Evolutionary conservation across 2,113 vertebrate genomes (phyloP).

Genomic region (Bubalus kerabau): DNA sequence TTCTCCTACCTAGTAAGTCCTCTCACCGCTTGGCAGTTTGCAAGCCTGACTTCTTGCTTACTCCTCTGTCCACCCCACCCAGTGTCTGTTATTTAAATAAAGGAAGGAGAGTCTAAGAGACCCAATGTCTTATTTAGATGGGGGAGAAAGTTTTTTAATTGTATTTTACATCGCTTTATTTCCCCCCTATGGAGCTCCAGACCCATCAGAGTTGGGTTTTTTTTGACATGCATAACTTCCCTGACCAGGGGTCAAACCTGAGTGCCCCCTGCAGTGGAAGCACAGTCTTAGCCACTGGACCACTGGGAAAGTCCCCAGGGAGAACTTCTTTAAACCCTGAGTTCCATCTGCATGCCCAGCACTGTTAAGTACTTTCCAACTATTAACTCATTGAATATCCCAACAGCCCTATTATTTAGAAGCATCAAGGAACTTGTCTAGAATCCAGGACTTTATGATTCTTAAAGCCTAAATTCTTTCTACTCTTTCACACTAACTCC

Average conservation of each 20-base stretch:
- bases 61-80: not conserved
- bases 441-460: not conserved
- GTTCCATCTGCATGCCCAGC: not conserved
- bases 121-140: not conserved
- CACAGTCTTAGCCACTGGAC: not conserved
- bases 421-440: not conserved
- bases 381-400: not conserved
- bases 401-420: not conserved
- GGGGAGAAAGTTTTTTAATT: not conserved
- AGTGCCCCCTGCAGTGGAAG: not conserved
- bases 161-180: not conserved
- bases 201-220: not conserved
- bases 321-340: not conserved
- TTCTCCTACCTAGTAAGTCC: not conserved
- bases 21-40: not conserved
- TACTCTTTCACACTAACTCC: not conserved
- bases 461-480: not conserved
- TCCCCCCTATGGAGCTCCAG: not conserved
- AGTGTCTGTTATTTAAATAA: not conserved
- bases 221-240: not conserved
- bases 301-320: not conserved
- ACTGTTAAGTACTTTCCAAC: not conserved
- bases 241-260: not conserved
- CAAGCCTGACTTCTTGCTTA: not conserved
- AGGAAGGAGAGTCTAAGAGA: not conserved